These are phyloP conservation scores for Cryptotermes secundus DNA, from an alignment of 1,140 invertebrate genomes.

Conservation along the genomic window DNA sequence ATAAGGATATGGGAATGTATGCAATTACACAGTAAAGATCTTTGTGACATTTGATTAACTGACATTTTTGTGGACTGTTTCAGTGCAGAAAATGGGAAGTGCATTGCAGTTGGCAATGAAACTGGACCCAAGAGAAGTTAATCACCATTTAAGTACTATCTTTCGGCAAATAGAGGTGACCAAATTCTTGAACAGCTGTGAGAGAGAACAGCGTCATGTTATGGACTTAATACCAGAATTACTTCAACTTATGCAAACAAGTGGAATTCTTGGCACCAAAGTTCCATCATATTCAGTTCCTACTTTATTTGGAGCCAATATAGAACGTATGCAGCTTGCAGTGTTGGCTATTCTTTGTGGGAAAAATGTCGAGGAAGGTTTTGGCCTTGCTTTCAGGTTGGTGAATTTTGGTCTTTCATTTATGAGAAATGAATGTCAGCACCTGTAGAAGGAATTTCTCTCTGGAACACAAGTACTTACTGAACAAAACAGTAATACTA, in stretches of 20 bases:
- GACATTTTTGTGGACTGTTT: neutral
- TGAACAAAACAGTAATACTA: too few relatives aligned
- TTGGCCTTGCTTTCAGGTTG: slow-evolving; percentile 66
- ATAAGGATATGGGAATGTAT: too few relatives aligned
- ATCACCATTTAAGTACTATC: slow-evolving; percentile 70
- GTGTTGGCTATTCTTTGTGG: slow-evolving; percentile 64
- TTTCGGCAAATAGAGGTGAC: slow-evolving; percentile 65
- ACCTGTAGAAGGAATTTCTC: too few relatives aligned
- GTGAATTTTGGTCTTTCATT: neutral
- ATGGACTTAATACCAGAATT: slow-evolving; percentile 23
- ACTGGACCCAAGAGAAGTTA: slow-evolving; percentile 63
- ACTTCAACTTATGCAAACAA: neutral
- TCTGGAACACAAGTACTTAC: too few relatives aligned
- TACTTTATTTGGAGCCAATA: slow-evolving; percentile 66
- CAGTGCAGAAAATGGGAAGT: neutral
- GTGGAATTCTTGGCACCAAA: slow-evolving; percentile 30
- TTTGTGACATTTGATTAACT: too few relatives aligned
- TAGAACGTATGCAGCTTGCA: slow-evolving; percentile 64
- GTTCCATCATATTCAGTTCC: slow-evolving; percentile 47
- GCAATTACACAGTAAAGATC: too few relatives aligned
- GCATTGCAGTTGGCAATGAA: slow-evolving; percentile 54
- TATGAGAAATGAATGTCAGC: too few relatives aligned
- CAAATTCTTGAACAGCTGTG: slow-evolving; percentile 63
- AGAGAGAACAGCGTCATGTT: slow-evolving; percentile 48
- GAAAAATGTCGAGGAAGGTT: slow-evolving; percentile 64